Percentiles rank a stretch among this genome's conserved stretches.
These are phyloP conservation scores for Chinchilla lanigera DNA, from an alignment of 2,113 vertebrate species.

Conservation along the genomic window DNA sequence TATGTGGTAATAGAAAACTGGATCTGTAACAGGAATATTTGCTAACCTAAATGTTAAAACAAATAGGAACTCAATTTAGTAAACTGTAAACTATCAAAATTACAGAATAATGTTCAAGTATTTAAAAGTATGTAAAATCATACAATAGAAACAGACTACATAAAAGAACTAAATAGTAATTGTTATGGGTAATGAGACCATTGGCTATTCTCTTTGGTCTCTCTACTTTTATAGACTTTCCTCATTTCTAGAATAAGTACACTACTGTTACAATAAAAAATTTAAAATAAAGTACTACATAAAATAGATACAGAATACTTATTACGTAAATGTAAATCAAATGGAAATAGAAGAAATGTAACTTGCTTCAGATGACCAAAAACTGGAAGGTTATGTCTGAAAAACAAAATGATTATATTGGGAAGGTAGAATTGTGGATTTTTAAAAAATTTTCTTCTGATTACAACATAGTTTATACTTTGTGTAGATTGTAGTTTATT, in stretches of 20 bases:
- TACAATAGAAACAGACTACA: not conserved
- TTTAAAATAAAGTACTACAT: not conserved
- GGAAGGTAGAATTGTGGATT: not conserved
- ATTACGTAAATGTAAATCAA: slow-evolving; percentile 1
- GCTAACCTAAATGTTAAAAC: not conserved
- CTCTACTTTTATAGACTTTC: not conserved
- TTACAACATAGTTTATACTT: not conserved
- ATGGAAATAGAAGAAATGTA: not conserved
- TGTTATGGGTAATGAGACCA: not conserved
- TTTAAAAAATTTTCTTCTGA: not conserved
- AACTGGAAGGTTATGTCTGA: not conserved
- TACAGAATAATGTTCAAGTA: not conserved
- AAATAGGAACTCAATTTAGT: not conserved
- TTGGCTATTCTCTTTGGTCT: not conserved
- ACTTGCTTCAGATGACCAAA: not conserved
- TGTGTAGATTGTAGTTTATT: slow-evolving; percentile 51
- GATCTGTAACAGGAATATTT: not conserved
- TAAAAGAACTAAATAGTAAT: not conserved
- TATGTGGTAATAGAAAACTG: slow-evolving; percentile 5
- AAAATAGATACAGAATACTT: slow-evolving; percentile 2
- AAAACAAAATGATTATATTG: not conserved
- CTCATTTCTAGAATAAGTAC: not conserved
- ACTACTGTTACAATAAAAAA: not conserved
- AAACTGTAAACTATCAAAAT: not conserved
- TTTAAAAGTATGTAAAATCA: not conserved